Conservation (phyloP, 2,888 invertebrate genomes). For the Sylvicola cinctus region DNA sequence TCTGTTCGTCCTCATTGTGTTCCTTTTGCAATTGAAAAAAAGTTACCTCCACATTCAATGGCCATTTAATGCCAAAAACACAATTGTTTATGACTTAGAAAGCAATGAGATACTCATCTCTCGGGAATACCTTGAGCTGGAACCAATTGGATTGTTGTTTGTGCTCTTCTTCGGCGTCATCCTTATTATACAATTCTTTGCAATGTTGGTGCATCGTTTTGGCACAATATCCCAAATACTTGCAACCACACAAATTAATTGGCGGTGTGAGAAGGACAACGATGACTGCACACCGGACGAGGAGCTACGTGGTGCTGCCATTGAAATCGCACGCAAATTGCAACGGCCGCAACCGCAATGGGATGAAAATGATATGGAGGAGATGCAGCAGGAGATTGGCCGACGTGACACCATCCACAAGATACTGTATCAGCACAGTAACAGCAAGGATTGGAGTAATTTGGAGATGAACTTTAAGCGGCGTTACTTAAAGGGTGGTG, state of each 20-base stretch:
- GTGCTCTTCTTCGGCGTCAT: constrained; percentile 49
- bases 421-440: constrained; percentile 15
- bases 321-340: constrained; percentile 32
- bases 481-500: constrained; percentile 17
- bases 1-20: constrained; percentile 53
- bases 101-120: constrained; percentile 29
- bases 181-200: constrained; percentile 46
- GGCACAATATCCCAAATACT: constrained; percentile 54
- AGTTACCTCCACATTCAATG: constrained; percentile 43
- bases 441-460: constrained; percentile 19
- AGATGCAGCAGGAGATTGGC: constrained; percentile 11
- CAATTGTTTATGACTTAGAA: constrained; percentile 26
- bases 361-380: constrained; percentile 17
- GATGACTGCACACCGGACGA: too few relatives aligned
- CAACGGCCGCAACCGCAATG: constrained; percentile 26
- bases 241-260: constrained; percentile 39
- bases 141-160: constrained; percentile 56
- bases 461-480: constrained; percentile 22
- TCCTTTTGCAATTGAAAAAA: constrained; percentile 51
- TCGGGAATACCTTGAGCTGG: constrained; percentile 39
- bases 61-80: constrained; percentile 38
- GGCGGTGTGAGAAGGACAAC: constrained; percentile 8
- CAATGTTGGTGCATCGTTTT: constrained; percentile 56
- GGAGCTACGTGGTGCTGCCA: too few relatives aligned
- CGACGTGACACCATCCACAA: constrained; percentile 20